These are phyloP conservation scores for Nudaria mundana DNA, from an alignment of 2,888 invertebrate genomes.

Conservation along the genomic window DNA sequence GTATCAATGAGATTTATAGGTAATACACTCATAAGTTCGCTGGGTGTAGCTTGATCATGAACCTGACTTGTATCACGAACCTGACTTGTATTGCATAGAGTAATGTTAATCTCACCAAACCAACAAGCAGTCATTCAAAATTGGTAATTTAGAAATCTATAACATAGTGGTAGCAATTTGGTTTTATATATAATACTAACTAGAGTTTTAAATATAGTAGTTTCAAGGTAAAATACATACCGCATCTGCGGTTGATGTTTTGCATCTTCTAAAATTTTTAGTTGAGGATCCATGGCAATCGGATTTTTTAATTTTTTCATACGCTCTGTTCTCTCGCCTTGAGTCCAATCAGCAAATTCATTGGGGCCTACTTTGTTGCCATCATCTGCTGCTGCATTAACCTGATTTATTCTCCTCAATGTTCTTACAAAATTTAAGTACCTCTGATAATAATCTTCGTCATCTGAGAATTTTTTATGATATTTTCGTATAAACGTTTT, in stretches of 20 bases:
- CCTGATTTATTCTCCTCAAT: slow-evolving; percentile 44
- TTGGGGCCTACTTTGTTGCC: slow-evolving; percentile 42
- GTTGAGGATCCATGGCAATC: slow-evolving; percentile 40
- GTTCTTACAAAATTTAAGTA: slow-evolving; percentile 49
- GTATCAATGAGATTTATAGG: too few species aligned
- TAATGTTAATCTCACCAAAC: too few species aligned
- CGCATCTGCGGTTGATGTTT: not conserved
- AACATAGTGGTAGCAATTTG: too few species aligned
- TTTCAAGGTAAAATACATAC: not conserved
- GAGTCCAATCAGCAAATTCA: slow-evolving; percentile 48
- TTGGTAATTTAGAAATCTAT: too few species aligned
- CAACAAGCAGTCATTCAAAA: too few species aligned
- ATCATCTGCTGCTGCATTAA: slow-evolving; percentile 38
- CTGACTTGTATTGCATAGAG: too few species aligned
- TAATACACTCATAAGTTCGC: too few species aligned
- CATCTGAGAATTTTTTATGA: slow-evolving; percentile 37
- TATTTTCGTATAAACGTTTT: slow-evolving; percentile 34
- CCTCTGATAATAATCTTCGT: slow-evolving; percentile 42
- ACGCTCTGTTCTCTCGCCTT: slow-evolving; percentile 27
- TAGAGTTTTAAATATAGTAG: too few species aligned
- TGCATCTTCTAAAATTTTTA: slow-evolving; percentile 12
- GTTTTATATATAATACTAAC: too few species aligned
- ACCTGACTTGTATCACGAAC: too few species aligned
- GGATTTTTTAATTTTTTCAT: slow-evolving; percentile 9
- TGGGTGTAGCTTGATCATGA: too few species aligned